Evolutionary conservation across 1,140 invertebrate genomes (phyloP), one percentile per base, ranked within the genome.

Genomic region (Helicoverpa armigera): DNA sequence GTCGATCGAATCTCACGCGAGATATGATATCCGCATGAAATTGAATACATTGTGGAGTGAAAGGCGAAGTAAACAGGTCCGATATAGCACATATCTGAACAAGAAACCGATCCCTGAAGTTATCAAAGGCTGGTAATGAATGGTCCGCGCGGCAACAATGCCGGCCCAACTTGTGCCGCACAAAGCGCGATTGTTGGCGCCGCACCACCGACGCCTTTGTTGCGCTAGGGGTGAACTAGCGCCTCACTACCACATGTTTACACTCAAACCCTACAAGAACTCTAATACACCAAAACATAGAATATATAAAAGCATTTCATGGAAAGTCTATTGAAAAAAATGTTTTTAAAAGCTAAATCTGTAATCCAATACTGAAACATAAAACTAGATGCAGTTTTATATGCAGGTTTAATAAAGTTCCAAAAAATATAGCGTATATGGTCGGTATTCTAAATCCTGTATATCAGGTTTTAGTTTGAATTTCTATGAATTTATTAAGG

Each of bases 51-150:
- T 18, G 35, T 11, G 35, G 48, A 67, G 29, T 53, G 18, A 31
- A 53, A 31, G 50, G 67, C 50, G 35, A 29, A 70, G 67, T 70
- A 70, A 70, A 70, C 50, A 70, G 12, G 43, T 23, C 11, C 67
- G 5, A 31, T 70, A 70, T 53, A 53, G 50, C 51, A 70, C 48
- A 70, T 70, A 70, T 70, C 72, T 60, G 13, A 16, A 63, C 74
- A 75, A 75, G 74, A 76, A 76, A 76, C 35, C 74, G 74, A 76
- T 76, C 56, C 56, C 67, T 51, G 50, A 63, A 76, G 31, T 76
- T 76, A 76, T 76, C 74, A 76, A 76, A 76, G 74, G 74, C 35
- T 76, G 58, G 56, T 76, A 76, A 76, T 76, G 74, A 76, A 76
- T 76, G 58, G 74, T 51, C n/a, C n/a, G 18, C 58, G 56, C 16